Conservation (phyloP, 2,888 invertebrate species). For the Aplocera efformata region DNA sequence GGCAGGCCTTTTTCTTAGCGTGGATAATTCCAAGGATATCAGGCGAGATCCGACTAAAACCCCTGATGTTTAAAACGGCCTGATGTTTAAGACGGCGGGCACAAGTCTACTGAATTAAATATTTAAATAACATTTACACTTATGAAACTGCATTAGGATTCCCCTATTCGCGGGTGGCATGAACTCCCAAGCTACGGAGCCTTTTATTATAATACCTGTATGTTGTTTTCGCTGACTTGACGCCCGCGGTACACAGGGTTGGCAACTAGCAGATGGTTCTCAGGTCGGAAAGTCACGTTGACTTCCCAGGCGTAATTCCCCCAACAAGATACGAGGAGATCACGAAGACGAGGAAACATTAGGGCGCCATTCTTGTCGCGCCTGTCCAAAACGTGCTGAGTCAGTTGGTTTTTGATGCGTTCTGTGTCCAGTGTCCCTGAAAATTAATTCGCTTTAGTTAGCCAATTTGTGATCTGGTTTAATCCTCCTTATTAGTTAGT, state of each 20-base stretch:
- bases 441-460: background rate
- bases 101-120: too few species aligned
- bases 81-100: too few species aligned
- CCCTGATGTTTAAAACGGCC: too few species aligned
- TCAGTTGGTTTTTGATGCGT: constrained; percentile 69
- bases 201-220: too few species aligned
- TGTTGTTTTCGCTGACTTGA: constrained; percentile 84
- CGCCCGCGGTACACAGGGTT: constrained; percentile 84
- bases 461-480: background rate
- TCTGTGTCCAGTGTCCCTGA: constrained; percentile 75
- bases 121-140: too few species aligned
- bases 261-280: constrained; percentile 85
- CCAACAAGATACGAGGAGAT: constrained; percentile 85
- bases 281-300: constrained; percentile 80
- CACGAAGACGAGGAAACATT: constrained; percentile 84
- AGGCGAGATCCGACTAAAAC: too few species aligned
- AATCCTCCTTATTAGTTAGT: too few species aligned
- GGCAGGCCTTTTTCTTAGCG: too few species aligned
- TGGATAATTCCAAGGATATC: too few species aligned
- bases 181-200: too few species aligned
- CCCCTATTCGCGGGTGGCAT: too few species aligned
- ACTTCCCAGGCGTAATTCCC: constrained; percentile 89
- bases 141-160: too few species aligned
- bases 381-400: constrained; percentile 72
- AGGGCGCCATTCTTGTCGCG: constrained; percentile 80